Conservation (phyloP, 2,888 invertebrate species). For the Ichneumoninae sp. region DNA sequence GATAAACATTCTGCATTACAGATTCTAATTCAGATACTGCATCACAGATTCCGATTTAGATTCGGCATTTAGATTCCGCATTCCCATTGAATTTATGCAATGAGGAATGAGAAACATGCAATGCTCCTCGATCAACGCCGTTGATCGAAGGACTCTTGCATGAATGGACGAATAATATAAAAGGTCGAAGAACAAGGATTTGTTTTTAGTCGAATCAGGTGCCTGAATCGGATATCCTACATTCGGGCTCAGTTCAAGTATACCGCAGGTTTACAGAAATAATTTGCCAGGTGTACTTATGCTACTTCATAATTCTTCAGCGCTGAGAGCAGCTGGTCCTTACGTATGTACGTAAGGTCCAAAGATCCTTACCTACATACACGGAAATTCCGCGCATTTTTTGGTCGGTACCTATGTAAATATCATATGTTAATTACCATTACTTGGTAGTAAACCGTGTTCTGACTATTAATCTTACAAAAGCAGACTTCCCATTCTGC, state of each 20-base stretch:
- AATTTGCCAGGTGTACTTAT: too few species aligned
- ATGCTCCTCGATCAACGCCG: not conserved
- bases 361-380: too few species aligned
- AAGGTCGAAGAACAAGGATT: too few species aligned
- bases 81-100: not conserved
- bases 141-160: not conserved
- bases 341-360: not conserved
- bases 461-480: conserved; percentile 76
- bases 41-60: conserved; percentile 1
- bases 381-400: conserved; percentile 65
- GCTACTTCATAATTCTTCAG: too few species aligned
- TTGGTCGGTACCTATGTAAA: conserved; percentile 83
- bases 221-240: too few species aligned
- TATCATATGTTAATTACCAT: conserved; percentile 81
- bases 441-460: conserved; percentile 79
- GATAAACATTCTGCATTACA: not conserved
- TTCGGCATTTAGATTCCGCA: conserved; percentile 12
- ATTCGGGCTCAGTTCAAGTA: too few species aligned
- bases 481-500: conserved; percentile 54
- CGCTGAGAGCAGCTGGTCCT: too few species aligned
- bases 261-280: too few species aligned
- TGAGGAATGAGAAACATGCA: not conserved
- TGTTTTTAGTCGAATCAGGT: too few species aligned
- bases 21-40: conserved; percentile 16
- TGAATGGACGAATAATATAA: not conserved